Evolutionary conservation across 2,113 vertebrate species (phyloP), one percentile per base, ranked within the genome.

Genomic region (Chionodraco myersi): DNA sequence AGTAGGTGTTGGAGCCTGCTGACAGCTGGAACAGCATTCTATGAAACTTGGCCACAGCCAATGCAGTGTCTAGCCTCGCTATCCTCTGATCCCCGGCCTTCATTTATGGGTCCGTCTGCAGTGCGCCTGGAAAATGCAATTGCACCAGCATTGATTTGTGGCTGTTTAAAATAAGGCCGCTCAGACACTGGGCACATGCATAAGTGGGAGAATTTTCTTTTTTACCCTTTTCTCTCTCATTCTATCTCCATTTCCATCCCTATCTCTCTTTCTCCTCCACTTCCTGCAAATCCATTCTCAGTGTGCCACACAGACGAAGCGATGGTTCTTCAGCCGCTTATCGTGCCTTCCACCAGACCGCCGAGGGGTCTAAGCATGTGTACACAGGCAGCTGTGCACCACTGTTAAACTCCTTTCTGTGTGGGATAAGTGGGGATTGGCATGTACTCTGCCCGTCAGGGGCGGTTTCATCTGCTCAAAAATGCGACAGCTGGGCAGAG

Each of bases 401-500:
- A 75, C 90, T 76, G 81, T 84, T 77, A 70, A 94, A 83, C 80
- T 80, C 68, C 79, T 71, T 85, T 90, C 90, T 83, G 44, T 91
- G 63, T 48, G 74, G 83, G 90, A 78, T 93, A 90, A 92, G 70
- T 83, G 70, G 83, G 68, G 90, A 76, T 90, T 94, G 93, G 91
- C 91, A 78, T 73, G 83, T 88, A 81, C 92, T 91, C 79, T 77
- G 84, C 48, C 41, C 1, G 4, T 81, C 69, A 81, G 84, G 65
- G 86, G 83, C n/a, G 45, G n/a, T 92, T 93, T 95, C 7, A 36
- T 93, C 91, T 92, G 65, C 89, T 94, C 62, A 63, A 79, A 90
- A 90, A 5, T 57, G 71, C 68, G 91, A 93, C 92, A 93, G 93
- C 92, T 95, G 92, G 92, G 88, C 82, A 74, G 83, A 80, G 12